phyloP scores from a whole-genome alignment of 2,113 vertebrate genomes.

The Perca flavescens region DNA sequence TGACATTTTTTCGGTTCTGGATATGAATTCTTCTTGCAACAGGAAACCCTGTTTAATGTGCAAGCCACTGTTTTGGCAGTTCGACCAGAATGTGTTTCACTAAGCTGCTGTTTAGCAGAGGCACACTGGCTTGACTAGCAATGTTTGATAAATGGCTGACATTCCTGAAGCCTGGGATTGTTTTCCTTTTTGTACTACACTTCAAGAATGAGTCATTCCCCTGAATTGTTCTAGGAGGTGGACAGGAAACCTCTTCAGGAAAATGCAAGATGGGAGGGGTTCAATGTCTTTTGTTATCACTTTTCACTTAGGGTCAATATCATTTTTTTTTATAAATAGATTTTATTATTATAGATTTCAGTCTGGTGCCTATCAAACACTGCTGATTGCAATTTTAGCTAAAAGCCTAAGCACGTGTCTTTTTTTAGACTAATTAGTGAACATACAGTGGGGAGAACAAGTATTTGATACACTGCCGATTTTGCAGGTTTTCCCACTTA shows the following conservation, averaged over 20 bases:
- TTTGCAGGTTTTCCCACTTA: too few species aligned
- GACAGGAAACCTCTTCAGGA: conserved; percentile 84
- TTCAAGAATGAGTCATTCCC: conserved; percentile 69
- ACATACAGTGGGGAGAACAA: too few species aligned
- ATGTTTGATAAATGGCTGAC: conserved; percentile 65
- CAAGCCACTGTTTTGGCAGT: conserved; percentile 20
- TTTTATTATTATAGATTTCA: too few species aligned
- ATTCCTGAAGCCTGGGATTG: conserved; percentile 60
- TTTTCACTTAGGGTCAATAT: conserved; percentile 38
- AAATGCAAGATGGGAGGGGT: conserved; percentile 70
- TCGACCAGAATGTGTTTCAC: conserved; percentile 28
- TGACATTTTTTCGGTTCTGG: neutral
- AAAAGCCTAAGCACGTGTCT: too few species aligned
- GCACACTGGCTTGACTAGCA: conserved; percentile 20
- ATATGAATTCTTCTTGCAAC: conserved; percentile 23
- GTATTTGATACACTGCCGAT: too few species aligned
- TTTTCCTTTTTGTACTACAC: conserved; percentile 64
- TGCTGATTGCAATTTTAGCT: too few species aligned
- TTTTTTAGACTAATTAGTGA: too few species aligned
- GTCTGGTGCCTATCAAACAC: too few species aligned
- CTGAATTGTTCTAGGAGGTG: conserved; percentile 83
- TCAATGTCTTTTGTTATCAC: conserved; percentile 63
- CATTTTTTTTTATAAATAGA: too few species aligned
- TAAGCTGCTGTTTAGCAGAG: conserved; percentile 4
- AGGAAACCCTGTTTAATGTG: conserved; percentile 32